Base-by-base conservation (phyloP, 2,888 invertebrate genomes). In the Chloroclystis v-ata region DNA sequence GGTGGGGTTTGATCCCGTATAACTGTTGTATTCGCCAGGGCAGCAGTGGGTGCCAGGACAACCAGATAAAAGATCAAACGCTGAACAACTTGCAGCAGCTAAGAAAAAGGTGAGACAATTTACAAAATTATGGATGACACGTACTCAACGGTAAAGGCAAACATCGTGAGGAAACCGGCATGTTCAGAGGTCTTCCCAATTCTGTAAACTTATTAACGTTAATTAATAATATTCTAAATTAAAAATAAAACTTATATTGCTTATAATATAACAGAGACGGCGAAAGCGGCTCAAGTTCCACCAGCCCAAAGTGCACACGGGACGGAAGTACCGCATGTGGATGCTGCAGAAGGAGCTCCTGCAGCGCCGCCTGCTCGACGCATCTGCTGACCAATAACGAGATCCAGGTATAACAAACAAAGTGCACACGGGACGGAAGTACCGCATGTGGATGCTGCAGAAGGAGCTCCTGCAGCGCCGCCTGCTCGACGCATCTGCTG, bases 221-320 rank as follows among this genome's bases (percentile, higher is more conserved):
- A n/a, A n/a, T n/a, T n/a, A n/a, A n/a, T n/a, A n/a, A n/a, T n/a
- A n/a, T n/a, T n/a, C n/a, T n/a, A n/a, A n/a, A n/a, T n/a, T n/a
- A n/a, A n/a, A n/a, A n/a, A n/a, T n/a, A n/a, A n/a, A n/a, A n/a
- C n/a, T n/a, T n/a, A n/a, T n/a, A n/a, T n/a, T n/a, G n/a, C n/a
- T n/a, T n/a, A n/a, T n/a, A n/a, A n/a, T n/a, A n/a, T 0, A 25
- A 61, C 69, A 93, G 93, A 93, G 92, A 91, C 90, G 91, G 86
- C 83, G 92, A 91, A 91, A 89, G 87, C 90, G 91, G 83, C 91
- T 93, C 88, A 93, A 93, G 87, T 95, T 95, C 90, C 92, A 94
- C 89, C 91, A 95, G 90, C 92, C 94, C 90, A 96, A 96, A 89
- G 92, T 94, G 85, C 95, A 95, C 87, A 93, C 92, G 86, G 93